phyloP scores from a whole-genome alignment of 2,888 invertebrate species.

The Bhutanitis thaidina region DNA sequence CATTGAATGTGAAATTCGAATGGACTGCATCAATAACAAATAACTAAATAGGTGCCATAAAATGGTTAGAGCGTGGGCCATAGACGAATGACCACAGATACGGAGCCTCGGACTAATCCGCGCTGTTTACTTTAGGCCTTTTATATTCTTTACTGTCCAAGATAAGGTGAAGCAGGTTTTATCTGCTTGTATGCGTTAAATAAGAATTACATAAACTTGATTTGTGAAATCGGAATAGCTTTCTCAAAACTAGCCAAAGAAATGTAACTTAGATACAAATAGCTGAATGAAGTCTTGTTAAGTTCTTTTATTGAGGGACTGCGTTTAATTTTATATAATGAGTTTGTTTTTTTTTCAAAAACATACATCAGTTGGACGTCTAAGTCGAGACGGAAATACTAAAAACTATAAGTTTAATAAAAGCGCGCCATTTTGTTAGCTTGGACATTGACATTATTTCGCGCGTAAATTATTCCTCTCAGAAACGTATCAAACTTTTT shows the following conservation, averaged over 20 bases:
- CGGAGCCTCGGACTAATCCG: conserved; percentile 1
- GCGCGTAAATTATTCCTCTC: not conserved
- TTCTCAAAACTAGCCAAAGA: too few relatives aligned
- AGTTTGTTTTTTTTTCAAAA: too few relatives aligned
- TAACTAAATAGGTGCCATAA: conserved; percentile 12
- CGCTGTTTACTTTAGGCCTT: conserved; percentile 18
- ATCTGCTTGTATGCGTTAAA: conserved; percentile 1
- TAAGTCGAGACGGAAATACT: too few relatives aligned
- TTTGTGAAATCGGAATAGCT: not conserved
- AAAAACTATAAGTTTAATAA: too few relatives aligned
- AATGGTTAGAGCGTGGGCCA: conserved; percentile 13
- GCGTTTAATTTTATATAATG: too few relatives aligned
- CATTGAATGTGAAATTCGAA: not conserved
- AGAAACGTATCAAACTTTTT: not conserved
- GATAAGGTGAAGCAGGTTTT: conserved; percentile 11
- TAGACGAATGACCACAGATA: conserved; percentile 13
- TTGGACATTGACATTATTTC: not conserved
- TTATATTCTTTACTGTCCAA: conserved; percentile 16
- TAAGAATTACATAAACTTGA: not conserved
- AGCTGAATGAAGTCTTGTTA: too few relatives aligned
- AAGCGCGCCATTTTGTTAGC: not conserved
- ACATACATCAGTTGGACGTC: too few relatives aligned
- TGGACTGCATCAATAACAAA: conserved; percentile 2
- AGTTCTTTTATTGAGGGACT: too few relatives aligned
- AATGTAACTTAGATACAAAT: too few relatives aligned